A percentile compares a stretch with the other conserved stretches of the same genome.
These are phyloP conservation scores for Etheostoma perlongum DNA, from an alignment of 2,797 vertebrate genomes.

Conservation along the genomic window DNA sequence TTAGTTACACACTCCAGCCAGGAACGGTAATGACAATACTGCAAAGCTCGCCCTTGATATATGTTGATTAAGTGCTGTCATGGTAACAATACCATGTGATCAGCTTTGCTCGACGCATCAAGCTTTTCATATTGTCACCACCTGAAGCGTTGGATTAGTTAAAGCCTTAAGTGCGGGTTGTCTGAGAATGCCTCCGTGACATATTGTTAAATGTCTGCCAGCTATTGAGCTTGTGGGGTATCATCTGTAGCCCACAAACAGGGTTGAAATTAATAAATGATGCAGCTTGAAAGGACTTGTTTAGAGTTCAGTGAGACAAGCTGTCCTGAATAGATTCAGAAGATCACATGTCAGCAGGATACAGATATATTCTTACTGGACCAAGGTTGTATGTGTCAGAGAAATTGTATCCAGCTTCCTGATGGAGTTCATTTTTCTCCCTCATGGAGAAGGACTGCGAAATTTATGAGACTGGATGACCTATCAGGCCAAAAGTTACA, in stretches of 20 bases:
- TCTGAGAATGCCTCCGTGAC: slow-evolving; percentile 59
- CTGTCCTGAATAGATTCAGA: slow-evolving; percentile 84
- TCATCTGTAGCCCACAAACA: slow-evolving; percentile 78
- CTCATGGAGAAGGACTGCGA: slow-evolving; percentile 47
- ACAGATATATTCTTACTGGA: slow-evolving; percentile 86
- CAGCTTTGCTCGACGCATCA: slow-evolving; percentile 49
- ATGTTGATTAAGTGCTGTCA: slow-evolving; percentile 72
- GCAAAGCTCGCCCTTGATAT: slow-evolving; percentile 49
- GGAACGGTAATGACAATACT: slow-evolving; percentile 48
- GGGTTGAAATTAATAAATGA: slow-evolving; percentile 86
- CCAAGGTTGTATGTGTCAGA: slow-evolving; percentile 86
- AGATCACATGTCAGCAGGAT: slow-evolving; percentile 88
- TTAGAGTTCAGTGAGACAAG: slow-evolving; percentile 83
- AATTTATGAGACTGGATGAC: slow-evolving; percentile 68
- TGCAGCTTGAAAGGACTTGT: slow-evolving; percentile 83
- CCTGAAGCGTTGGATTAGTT: slow-evolving; percentile 70
- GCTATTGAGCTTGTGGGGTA: slow-evolving; percentile 72
- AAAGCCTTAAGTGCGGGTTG: slow-evolving; percentile 65
- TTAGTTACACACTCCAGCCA: slow-evolving; percentile 36
- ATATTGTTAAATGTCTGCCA: slow-evolving; percentile 76
- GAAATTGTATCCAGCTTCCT: slow-evolving; percentile 88
- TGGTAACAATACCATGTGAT: slow-evolving; percentile 63
- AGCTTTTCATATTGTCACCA: slow-evolving; percentile 61
- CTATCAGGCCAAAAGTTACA: slow-evolving; percentile 65
- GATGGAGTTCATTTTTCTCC: slow-evolving; percentile 86